phyloP scores from a whole-genome alignment of 2,113 vertebrate species.

The Rhineura floridana region DNA sequence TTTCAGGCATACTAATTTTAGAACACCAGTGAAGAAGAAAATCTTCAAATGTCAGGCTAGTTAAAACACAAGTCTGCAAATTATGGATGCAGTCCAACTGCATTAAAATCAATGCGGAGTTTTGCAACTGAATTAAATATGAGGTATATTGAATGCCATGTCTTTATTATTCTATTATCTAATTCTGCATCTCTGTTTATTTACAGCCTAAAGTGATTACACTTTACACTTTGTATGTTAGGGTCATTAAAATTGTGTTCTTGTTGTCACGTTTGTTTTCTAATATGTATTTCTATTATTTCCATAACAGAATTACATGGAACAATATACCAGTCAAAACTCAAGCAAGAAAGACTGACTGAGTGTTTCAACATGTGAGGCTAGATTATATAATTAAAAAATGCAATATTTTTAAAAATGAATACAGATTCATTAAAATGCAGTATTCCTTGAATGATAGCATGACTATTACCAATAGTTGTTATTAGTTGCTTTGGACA shows the following conservation, averaged over 20 bases:
- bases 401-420: slow-evolving; percentile 61
- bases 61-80: slow-evolving; percentile 19
- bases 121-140: slow-evolving; percentile 12
- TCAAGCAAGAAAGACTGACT: slow-evolving; percentile 39
- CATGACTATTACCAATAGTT: background rate
- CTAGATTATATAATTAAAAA: slow-evolving; percentile 52
- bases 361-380: slow-evolving; percentile 20
- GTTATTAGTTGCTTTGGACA: slow-evolving; percentile 28
- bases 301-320: slow-evolving; percentile 62
- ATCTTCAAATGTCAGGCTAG: slow-evolving; percentile 21
- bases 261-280: slow-evolving; percentile 61
- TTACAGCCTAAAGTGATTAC: slow-evolving; percentile 2
- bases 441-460: slow-evolving; percentile 23
- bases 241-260: slow-evolving; percentile 65
- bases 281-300: slow-evolving; percentile 59
- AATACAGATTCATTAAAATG: slow-evolving; percentile 35
- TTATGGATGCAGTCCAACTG: slow-evolving; percentile 19
- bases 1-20: slow-evolving; percentile 32
- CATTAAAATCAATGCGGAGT: slow-evolving; percentile 12
- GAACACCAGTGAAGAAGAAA: slow-evolving; percentile 1
- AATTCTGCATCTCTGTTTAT: slow-evolving; percentile 52
- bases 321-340: slow-evolving; percentile 61
- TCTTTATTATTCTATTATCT: slow-evolving; percentile 47
- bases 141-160: slow-evolving; percentile 14
- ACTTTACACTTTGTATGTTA: slow-evolving; percentile 2